Conservation (phyloP, 2,797 vertebrate genomes). For the Myotis vivesi region DNA sequence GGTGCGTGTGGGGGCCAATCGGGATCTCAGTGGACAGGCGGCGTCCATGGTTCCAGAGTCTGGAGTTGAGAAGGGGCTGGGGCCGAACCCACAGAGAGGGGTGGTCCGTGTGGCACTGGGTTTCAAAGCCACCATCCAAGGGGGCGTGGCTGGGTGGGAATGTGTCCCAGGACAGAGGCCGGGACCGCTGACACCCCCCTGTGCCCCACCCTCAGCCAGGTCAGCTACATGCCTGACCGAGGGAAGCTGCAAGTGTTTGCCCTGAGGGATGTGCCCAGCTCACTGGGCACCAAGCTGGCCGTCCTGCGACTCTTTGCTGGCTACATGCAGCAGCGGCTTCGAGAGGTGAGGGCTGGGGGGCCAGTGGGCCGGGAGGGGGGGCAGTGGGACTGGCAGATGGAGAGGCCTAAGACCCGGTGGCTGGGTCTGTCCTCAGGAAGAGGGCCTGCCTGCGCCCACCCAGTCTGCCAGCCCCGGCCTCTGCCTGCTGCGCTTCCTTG, state of each 20-base stretch:
- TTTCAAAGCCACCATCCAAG: too few species aligned
- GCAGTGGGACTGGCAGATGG: not conserved
- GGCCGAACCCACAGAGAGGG: not conserved
- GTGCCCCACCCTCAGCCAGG: not conserved
- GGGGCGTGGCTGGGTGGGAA: not conserved
- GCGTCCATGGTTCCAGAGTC: not conserved
- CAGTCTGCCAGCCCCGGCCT: fast-evolving
- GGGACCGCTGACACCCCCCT: fast-evolving
- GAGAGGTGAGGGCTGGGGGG: constrained; percentile 36
- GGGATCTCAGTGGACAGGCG: not conserved
- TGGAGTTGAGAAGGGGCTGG: not conserved
- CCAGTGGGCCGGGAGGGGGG: fast-evolving
- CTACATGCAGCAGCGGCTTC: constrained; percentile 42
- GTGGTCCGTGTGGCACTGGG: too few species aligned
- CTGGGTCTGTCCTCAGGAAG: constrained; percentile 8
- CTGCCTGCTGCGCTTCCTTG: constrained; percentile 50
- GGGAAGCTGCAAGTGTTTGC: not conserved
- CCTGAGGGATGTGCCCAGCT: not conserved
- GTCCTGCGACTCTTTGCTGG: constrained; percentile 53
- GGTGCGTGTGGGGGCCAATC: too few species aligned
- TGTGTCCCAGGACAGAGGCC: not conserved
- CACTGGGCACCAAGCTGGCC: not conserved
- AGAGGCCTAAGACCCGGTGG: not conserved
- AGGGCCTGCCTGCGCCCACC: not conserved
- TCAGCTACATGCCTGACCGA: not conserved